Evolutionary conservation across 2,797 vertebrate genomes (phyloP), one percentile per base, ranked within the genome.

Genomic region (Mormyrops boulengeri): DNA sequence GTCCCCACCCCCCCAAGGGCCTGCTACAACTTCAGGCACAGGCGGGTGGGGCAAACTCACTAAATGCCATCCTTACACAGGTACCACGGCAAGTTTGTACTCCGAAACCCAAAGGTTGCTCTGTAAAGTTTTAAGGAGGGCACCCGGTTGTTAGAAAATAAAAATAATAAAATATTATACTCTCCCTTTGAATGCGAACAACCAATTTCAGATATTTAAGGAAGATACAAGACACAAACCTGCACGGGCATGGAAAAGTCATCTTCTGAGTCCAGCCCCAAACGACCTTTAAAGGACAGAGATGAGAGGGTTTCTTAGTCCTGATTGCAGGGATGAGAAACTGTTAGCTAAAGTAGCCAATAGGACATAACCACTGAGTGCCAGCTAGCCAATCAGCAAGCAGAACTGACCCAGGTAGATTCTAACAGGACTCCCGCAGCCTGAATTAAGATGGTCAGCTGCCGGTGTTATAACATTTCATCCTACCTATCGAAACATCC

Each of bases 201-300:
- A 14, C 14, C 4, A 88, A n/a, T n/a, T 85, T 30, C 19, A 84
- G 6, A 50, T 84, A 11, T 11, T 47, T 50, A 49, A 69, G 85
- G 0, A 69, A 86, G 9, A 77, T 11, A 38, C 41, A 82, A 41
- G 34, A 53, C 4, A 90, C 94, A 94, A 95, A 99, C 98, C 96
- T 97, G 97, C 96, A 99, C 98, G 12, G 99, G 99, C 89, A 95
- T 97, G 88, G 95, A 95, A 91, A 97, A 97, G 93, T 99, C 97
- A 93, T 99, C 99, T 94, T 99, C 98, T 88, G 98, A 98, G 95
- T 99, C 98, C 93, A 99, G 94, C 89, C 98, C 99, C 52, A 99
- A 96, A 89, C 98, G 97, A 88, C 99, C 99, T 99, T 92, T 69
- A 90, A 91, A 92, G 93, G 86, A 7, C 91, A 90, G 91, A 22